Evolutionary conservation across 1,140 invertebrate species (phyloP), one percentile per base, ranked within the genome.

Genomic region (Hermatobates lingyangjiaoensis): DNA sequence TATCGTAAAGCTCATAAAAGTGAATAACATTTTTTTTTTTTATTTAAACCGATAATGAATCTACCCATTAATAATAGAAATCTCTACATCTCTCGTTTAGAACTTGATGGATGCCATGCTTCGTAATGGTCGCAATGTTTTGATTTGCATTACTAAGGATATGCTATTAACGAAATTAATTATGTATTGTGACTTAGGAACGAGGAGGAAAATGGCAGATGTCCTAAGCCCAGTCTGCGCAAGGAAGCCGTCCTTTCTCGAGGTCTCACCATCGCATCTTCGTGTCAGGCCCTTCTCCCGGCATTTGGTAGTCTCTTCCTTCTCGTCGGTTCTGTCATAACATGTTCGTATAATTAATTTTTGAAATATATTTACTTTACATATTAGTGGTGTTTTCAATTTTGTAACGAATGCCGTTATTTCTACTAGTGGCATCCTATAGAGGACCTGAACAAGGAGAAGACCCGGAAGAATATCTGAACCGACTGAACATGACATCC

Each of bases 221-320:
- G 74, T 62, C 74, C 75, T 46, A 68, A 74, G 3, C 71, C 73
- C 27, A 68, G 73, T 2, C 71, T 72, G 27, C 69, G 77, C 15
- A 67, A 80, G 25, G 79, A 81, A 63, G 79, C 79, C 4, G 66
- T 83, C 47, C 74, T 80, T 62, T 77, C 81, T 14, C 79, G 79
- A 1, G 80, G 80, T 1, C 76, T 83, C 20, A 77, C 81, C 12
- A 75, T 83, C 30, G 79, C 79, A 20, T 78, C 79, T 52, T 81
- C 80, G 64, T 82, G 80, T 63, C 79, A 81, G 61, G 76, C 81
- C 50, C 76, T 80, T 27, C 68, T 83, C 52, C 80, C 80, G 4
- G 77, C 79, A 51, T 83, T 82, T 61, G 80, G 79, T 34, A 79
- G 79, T 58, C 68, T 83, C 34, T 83, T 83, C 58, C 73, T 81